Evolutionary conservation across 2,797 vertebrate genomes (phyloP).

Genomic region (Labroides dimidiatus): DNA sequence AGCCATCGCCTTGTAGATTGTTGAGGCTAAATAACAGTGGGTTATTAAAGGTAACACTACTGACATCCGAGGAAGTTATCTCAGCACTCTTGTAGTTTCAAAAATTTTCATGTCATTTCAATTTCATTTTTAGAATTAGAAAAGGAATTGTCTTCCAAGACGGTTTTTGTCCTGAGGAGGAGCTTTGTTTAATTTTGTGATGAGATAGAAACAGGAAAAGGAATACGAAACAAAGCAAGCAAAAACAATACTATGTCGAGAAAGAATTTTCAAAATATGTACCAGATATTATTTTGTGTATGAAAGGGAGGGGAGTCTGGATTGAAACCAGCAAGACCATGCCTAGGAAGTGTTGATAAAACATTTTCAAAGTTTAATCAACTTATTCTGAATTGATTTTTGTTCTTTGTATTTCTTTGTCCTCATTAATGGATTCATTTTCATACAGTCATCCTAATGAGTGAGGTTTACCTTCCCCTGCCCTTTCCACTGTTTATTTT

Average conservation of each 20-base stretch:
- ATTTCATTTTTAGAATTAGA: background rate
- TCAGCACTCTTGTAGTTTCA: background rate
- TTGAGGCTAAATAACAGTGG: conserved; percentile 32
- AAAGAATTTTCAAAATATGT: background rate
- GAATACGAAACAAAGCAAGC: background rate
- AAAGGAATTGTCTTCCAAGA: background rate
- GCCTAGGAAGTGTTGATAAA: background rate
- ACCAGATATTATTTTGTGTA: background rate
- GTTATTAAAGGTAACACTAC: conserved; percentile 42
- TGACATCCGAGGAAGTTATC: background rate
- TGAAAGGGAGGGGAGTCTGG: background rate
- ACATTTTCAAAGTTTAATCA: conserved; percentile 10
- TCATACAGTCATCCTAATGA: conserved; percentile 67
- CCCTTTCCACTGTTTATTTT: conserved; percentile 71
- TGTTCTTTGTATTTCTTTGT: background rate
- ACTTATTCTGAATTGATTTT: conserved; percentile 20
- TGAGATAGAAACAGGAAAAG: background rate
- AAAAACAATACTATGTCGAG: background rate
- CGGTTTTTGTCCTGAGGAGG: background rate
- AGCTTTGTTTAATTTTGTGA: background rate
- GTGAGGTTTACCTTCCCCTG: conserved; percentile 68
- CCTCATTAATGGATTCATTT: conserved; percentile 48
- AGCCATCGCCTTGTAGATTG: conserved; percentile 26
- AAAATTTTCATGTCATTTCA: background rate
- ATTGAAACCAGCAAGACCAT: background rate